Conservation (phyloP, 2,113 vertebrate genomes). For the Melierax canorus region DNA sequence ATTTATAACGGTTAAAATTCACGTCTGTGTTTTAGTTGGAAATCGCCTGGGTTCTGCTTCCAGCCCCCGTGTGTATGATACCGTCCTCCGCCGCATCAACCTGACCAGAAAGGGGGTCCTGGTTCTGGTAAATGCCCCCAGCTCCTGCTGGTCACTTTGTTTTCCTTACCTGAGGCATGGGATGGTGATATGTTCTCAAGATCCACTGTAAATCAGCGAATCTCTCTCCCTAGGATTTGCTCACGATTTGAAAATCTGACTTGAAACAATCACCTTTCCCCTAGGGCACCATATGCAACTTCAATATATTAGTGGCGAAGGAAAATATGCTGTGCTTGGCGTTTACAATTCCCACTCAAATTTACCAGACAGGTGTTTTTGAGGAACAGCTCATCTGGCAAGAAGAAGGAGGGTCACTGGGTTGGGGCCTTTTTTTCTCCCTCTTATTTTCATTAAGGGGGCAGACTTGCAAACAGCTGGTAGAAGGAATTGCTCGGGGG, state of each 20-base stretch:
- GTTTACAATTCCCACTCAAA: slow-evolving; percentile 59
- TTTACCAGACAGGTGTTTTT: slow-evolving; percentile 56
- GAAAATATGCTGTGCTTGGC: slow-evolving; percentile 52
- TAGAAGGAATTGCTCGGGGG: not conserved
- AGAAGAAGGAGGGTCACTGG: slow-evolving; percentile 19
- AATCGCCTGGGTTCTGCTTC: not conserved
- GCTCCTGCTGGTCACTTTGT: not conserved
- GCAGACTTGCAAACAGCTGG: not conserved
- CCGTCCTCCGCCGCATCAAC: rapidly evolving
- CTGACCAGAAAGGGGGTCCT: not conserved
- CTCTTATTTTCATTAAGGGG: slow-evolving; percentile 14
- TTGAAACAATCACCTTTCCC: slow-evolving; percentile 54
- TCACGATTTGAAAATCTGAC: slow-evolving; percentile 62
- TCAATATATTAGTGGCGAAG: slow-evolving; percentile 58
- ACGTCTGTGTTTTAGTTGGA: not conserved
- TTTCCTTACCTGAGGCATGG: not conserved
- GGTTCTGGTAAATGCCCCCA: not conserved
- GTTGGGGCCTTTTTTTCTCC: not conserved
- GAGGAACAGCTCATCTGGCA: slow-evolving; percentile 52
- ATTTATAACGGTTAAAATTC: not conserved
- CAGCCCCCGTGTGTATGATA: not conserved
- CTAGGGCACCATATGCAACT: slow-evolving; percentile 45
- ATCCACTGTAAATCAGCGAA: slow-evolving; percentile 37
- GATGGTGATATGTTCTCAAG: not conserved
- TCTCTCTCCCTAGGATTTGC: slow-evolving; percentile 53